These are phyloP conservation scores for Criorhina ranunculi DNA, from an alignment of 2,888 invertebrate species.

Conservation along the genomic window DNA sequence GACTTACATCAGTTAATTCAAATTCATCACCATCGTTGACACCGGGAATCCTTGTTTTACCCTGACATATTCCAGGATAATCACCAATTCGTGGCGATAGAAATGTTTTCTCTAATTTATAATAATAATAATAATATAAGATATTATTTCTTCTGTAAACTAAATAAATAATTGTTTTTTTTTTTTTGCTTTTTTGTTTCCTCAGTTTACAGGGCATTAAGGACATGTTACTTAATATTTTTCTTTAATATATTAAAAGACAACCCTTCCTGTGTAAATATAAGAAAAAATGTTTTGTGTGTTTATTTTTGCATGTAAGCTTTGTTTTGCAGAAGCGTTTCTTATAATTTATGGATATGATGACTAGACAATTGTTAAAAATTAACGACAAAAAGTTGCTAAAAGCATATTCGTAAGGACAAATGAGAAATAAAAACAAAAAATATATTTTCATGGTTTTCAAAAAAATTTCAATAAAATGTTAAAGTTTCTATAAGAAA, in stretches of 20 bases:
- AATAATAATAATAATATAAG: slow-evolving; percentile 44
- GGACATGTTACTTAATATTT: not conserved
- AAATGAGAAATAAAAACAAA: not conserved
- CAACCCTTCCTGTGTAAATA: slow-evolving; percentile 30
- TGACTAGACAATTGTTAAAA: not conserved
- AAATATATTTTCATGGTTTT: too few relatives aligned
- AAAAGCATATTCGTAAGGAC: slow-evolving; percentile 7
- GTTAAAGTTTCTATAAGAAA: not conserved
- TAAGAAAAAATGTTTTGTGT: not conserved
- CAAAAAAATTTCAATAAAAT: not conserved
- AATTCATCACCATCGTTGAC: slow-evolving; percentile 97
- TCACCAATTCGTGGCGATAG: slow-evolving; percentile 93
- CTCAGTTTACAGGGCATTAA: slow-evolving; percentile 58
- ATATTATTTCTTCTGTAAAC: slow-evolving; percentile 33
- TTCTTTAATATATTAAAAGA: slow-evolving; percentile 2
- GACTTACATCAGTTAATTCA: slow-evolving; percentile 94
- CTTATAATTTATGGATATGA: not conserved
- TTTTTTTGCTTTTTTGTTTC: slow-evolving; percentile 63
- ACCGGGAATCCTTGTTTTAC: slow-evolving; percentile 96
- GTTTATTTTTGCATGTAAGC: slow-evolving; percentile 27
- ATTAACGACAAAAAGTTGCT: not conserved
- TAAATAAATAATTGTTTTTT: slow-evolving; percentile 6
- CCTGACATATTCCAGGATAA: slow-evolving; percentile 97
- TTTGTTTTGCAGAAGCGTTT: slow-evolving; percentile 33
- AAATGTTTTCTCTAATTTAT: slow-evolving; percentile 90